These are phyloP conservation scores for Xylocopa sonorina DNA, from an alignment of 1,140 invertebrate species.

Conservation along the genomic window DNA sequence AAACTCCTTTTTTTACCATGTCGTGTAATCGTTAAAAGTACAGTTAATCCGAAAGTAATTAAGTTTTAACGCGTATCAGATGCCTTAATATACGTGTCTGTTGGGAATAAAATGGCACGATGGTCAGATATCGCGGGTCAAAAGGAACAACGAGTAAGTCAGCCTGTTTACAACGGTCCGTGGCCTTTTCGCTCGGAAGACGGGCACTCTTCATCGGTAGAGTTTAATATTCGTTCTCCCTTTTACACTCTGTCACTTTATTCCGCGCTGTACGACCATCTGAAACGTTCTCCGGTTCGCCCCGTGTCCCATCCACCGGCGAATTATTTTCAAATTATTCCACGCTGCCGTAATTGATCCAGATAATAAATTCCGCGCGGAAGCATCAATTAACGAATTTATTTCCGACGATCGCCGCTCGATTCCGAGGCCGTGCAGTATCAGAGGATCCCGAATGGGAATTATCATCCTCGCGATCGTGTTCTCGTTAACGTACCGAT, in stretches of 20 bases:
- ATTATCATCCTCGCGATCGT: constrained; percentile 15
- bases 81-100: too few species aligned
- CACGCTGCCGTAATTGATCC: constrained; percentile 19
- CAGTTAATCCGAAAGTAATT: neutral
- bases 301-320: neutral
- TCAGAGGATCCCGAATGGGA: neutral
- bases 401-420: constrained; percentile 10
- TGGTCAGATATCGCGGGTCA: neutral
- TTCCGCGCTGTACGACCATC: neutral
- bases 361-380: constrained; percentile 34
- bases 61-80: neutral
- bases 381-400: constrained; percentile 44
- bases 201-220: neutral
- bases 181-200: neutral
- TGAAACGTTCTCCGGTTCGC: neutral
- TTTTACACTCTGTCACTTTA: neutral
- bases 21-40: neutral
- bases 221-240: constrained; percentile 21
- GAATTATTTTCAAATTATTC: constrained; percentile 24
- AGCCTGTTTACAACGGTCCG: neutral
- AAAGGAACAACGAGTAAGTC: neutral
- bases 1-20: neutral
- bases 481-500: constrained; percentile 32
- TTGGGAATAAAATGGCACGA: neutral
- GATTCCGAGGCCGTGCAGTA: neutral